Percentiles rank a stretch among this genome's conserved stretches.
Evolutionary conservation across 2,888 invertebrate species (phyloP).

Genomic region (Ornithoptera alexandrae): DNA sequence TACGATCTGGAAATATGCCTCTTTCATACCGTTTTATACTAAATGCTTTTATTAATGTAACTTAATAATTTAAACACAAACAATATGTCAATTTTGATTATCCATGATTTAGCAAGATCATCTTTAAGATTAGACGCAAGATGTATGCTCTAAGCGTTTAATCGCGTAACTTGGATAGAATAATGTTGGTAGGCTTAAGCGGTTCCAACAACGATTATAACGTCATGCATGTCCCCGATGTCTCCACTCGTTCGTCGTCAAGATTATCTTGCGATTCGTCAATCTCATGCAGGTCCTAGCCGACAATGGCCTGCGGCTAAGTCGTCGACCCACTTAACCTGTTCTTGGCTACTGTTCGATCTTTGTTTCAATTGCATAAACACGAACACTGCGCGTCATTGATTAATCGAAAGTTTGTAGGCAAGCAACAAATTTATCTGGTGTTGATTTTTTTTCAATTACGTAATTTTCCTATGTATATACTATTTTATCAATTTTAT

Average conservation of each 20-base stretch:
- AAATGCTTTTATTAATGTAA: no score
- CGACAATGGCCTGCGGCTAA: conserved; percentile 23
- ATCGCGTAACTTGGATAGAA: conserved; percentile 1
- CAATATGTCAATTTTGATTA: no score
- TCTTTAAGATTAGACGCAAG: not conserved
- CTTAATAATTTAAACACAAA: no score
- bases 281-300: conserved; percentile 14
- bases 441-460: not conserved
- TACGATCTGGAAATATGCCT: no score
- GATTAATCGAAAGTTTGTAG: conserved; percentile 28
- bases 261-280: conserved; percentile 22
- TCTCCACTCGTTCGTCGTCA: conserved; percentile 9
- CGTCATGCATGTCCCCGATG: not conserved
- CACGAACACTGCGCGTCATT: conserved; percentile 15
- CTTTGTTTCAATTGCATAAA: conserved; percentile 29
- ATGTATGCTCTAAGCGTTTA: not conserved
- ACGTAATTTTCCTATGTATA: not conserved
- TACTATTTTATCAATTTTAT: not conserved
- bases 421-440: conserved; percentile 15
- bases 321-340: conserved; percentile 28
- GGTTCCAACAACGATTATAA: conserved; percentile 9
- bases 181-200: not conserved
- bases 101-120: not conserved
- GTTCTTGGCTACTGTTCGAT: conserved; percentile 29
- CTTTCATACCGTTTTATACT: no score